phyloP scores from a whole-genome alignment of 2,113 vertebrate genomes.

The human region DNA sequence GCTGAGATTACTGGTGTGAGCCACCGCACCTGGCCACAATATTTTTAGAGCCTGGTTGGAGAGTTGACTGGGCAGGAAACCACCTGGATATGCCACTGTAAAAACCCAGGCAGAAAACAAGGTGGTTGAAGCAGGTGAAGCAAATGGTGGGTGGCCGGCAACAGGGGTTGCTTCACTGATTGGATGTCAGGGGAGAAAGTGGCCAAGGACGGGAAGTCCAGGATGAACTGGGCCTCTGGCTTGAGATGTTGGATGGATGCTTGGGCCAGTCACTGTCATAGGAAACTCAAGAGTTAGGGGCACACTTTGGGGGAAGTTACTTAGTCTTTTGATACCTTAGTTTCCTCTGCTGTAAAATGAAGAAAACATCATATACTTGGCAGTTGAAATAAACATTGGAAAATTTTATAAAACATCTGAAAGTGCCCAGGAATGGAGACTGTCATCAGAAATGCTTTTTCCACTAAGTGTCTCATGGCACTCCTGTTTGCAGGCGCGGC shows the following conservation, averaged over 20 bases:
- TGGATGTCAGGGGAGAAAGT: background rate
- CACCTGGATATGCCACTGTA: fast-evolving
- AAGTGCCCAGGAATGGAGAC: background rate
- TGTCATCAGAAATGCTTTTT: background rate
- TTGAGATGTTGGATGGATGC: background rate
- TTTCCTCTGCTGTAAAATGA: background rate
- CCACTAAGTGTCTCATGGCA: background rate
- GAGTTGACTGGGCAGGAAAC: background rate
- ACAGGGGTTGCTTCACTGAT: fast-evolving
- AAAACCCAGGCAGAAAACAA: background rate
- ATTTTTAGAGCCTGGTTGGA: background rate
- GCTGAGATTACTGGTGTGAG: too few species aligned
- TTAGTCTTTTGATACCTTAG: background rate
- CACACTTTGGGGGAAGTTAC: background rate
- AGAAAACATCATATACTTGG: background rate
- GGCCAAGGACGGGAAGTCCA: background rate
- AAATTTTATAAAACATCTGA: background rate
- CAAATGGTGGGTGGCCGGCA: fast-evolving
- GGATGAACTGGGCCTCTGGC: background rate
- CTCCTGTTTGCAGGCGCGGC: background rate
- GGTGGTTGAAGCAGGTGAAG: background rate
- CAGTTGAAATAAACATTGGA: background rate
- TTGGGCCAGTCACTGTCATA: background rate
- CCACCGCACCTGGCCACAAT: background rate
- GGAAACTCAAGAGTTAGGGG: background rate